Base-by-base conservation (phyloP, 2,888 invertebrate species). In the Drosophila neonasuta region DNA sequence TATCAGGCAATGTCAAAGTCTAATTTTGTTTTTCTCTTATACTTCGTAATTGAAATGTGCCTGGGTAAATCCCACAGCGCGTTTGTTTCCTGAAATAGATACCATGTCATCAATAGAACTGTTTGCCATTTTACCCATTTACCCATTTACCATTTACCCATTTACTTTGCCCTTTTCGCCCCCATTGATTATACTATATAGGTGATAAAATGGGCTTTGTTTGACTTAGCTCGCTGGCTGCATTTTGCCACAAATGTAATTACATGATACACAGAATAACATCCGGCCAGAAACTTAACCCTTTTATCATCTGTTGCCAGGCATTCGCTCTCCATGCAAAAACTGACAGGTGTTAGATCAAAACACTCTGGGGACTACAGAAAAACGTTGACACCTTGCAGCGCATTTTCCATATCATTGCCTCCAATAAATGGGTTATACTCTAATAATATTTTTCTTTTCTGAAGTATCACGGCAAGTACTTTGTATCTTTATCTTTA, bases 1-100 rank as follows among this genome's bases (percentile, higher is more conserved):
- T 81, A 81, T 85, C 80, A 59, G 66, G 30, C 61, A 61, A 78
- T 62, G 81, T 85, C 81, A 81, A 81, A 81, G 81, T 81, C 78
- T 76, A 85, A 80, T 82, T 82, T 76, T 50, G 63, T 50, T 68
- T 71, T 52, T 71, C 77, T 72, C 73, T 49, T 68, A 62, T 32
- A 32, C 54, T 45, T 45, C 46, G 39, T 81, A 81, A 81, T 82
- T 85, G 82, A 81, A 82, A 80, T 74, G 70, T 66, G 71, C 68
- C 71, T 60, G 81, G 68, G 57, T 64, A 74, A 81, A 61, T 69
- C 81, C 82, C 84, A 55, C 32, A 65, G 68, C 34, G 41, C 63
- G 50, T 45, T 36, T n/a, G 42, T 48, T 36, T 42, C 61, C 71
- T 52, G 51, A 81, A 81, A 81, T 81, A 81, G 70, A 78, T 70